These are phyloP conservation scores for Cataglyphis altisquamis DNA, from an alignment of 2,888 invertebrate genomes.

Conservation along the genomic window DNA sequence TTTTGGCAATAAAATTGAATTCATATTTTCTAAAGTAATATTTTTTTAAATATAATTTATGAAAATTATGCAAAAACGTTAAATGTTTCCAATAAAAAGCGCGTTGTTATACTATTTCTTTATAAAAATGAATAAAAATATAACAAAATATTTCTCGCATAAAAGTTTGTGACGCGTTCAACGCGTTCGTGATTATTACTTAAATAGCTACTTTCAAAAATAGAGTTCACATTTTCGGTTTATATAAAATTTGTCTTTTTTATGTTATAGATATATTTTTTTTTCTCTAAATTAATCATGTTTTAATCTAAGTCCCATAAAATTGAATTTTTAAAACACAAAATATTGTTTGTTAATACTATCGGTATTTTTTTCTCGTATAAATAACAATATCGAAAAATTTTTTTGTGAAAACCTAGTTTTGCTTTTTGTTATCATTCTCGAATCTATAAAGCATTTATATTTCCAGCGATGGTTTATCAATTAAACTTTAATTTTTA, in stretches of 20 bases:
- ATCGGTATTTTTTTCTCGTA: constrained; percentile 18
- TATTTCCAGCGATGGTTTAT: constrained; percentile 17
- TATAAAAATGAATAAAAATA: background rate
- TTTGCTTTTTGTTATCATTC: constrained; percentile 8
- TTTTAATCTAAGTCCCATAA: constrained; percentile 39
- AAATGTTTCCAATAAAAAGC: constrained; percentile 10
- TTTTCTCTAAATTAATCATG: constrained; percentile 13
- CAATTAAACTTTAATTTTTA: constrained; percentile 26
- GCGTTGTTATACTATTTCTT: constrained; percentile 10
- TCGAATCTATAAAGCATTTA: constrained; percentile 12
- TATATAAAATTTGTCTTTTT: constrained; percentile 20
- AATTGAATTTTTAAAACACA: constrained; percentile 32
- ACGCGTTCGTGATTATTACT: background rate
- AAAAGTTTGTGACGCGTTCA: background rate
- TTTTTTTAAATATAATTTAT: background rate
- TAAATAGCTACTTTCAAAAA: background rate
- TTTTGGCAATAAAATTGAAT: constrained; percentile 15
- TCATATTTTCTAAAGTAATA: background rate
- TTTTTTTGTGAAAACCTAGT: constrained; percentile 21
- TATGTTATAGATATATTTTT: constrained; percentile 24
- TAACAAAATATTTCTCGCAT: constrained; percentile 19
- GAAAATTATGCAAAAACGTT: background rate
- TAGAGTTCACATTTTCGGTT: background rate
- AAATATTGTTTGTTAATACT: constrained; percentile 16
- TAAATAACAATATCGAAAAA: constrained; percentile 33